These are phyloP conservation scores for Drosophila fulvimacula DNA, from an alignment of 2,888 invertebrate species.

Conservation along the genomic window DNA sequence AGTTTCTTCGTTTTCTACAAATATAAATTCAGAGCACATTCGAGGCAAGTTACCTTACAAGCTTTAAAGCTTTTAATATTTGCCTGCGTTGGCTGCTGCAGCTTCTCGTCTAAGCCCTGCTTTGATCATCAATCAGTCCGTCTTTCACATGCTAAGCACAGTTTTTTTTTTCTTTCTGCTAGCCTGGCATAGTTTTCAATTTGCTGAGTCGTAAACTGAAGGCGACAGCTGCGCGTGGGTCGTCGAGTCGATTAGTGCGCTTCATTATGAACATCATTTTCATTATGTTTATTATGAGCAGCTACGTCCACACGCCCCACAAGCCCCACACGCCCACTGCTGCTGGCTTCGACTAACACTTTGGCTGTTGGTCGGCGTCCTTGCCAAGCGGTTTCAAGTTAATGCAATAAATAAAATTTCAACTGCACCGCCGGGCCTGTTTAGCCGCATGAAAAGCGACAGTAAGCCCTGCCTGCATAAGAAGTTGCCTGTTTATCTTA, in stretches of 20 bases:
- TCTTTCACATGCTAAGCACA: neutral
- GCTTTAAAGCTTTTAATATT: neutral
- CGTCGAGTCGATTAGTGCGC: slow-evolving; percentile 74
- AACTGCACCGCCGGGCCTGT: slow-evolving; percentile 79
- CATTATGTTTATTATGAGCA: slow-evolving; percentile 73
- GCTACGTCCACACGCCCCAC: neutral
- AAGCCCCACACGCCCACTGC: neutral
- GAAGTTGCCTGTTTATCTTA: slow-evolving; percentile 77
- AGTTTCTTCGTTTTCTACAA: no score
- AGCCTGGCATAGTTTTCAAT: slow-evolving; percentile 41
- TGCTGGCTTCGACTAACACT: slow-evolving; percentile 9
- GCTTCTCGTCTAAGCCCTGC: neutral
- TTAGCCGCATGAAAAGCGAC: slow-evolving; percentile 80
- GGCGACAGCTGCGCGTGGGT: slow-evolving; percentile 42
- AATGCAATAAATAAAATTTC: slow-evolving; percentile 80
- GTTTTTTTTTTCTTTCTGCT: slow-evolving; percentile 1
- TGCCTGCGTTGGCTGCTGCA: neutral
- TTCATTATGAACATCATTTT: slow-evolving; percentile 76
- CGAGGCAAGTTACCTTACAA: neutral
- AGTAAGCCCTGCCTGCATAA: slow-evolving; percentile 74
- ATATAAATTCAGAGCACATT: neutral
- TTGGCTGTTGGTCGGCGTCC: slow-evolving; percentile 11
- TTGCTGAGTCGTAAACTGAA: slow-evolving; percentile 30
- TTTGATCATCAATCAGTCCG: slow-evolving; percentile 6
- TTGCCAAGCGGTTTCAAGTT: slow-evolving; percentile 66